Conservation (phyloP, 1,140 invertebrate genomes). For the Cepaea nemoralis region DNA sequence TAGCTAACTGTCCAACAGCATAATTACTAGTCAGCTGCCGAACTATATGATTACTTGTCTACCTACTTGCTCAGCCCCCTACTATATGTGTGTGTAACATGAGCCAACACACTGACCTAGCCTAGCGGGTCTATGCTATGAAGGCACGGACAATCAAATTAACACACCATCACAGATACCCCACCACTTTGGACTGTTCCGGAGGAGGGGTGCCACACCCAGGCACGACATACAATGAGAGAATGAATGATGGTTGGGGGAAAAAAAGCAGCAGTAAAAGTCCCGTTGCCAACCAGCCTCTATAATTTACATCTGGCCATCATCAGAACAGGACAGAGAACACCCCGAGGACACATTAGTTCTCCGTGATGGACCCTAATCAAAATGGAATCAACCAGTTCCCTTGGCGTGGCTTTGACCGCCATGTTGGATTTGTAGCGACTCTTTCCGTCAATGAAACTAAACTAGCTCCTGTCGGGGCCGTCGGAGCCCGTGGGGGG, state of each 20-base stretch:
- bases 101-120: no score
- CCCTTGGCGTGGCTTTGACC: background rate
- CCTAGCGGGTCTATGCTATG: no score
- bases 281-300: background rate
- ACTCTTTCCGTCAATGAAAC: slow-evolving; percentile 3
- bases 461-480: background rate
- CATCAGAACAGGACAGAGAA: background rate
- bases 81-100: no score
- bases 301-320: slow-evolving; percentile 13
- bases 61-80: no score
- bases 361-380: background rate
- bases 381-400: slow-evolving; percentile 25
- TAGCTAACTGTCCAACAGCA: no score
- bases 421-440: slow-evolving; percentile 4
- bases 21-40: no score
- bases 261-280: background rate
- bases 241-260: background rate
- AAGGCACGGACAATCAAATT: no score
- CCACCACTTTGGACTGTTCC: no score
- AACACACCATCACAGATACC: no score
- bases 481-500: background rate
- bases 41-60: no score
- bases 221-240: background rate
- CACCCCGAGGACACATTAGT: slow-evolving; percentile 6
- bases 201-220: no score